phyloP scores from a whole-genome alignment of 2,888 invertebrate genomes.

The Zygothrica quintamaculata region DNA sequence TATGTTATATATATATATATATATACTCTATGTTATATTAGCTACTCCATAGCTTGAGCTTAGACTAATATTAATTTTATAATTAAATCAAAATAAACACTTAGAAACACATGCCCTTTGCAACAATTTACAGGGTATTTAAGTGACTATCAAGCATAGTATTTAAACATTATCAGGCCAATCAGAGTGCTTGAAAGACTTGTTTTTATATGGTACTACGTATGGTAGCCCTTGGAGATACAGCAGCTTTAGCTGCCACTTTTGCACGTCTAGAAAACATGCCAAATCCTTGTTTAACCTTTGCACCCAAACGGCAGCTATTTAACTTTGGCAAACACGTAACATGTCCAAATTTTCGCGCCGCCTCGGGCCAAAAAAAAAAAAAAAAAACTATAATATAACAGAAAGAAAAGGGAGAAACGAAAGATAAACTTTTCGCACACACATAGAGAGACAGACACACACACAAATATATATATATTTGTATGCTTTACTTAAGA shows the following conservation, averaged over 20 bases:
- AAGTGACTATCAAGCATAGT: not conserved
- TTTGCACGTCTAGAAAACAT: conserved; percentile 59
- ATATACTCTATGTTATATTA: too few species aligned
- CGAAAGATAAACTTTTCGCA: conserved; percentile 67
- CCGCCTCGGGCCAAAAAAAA: conserved; percentile 58
- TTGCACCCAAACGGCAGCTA: conserved; percentile 77
- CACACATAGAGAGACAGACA: conserved; percentile 30
- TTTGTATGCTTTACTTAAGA: not conserved
- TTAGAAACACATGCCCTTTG: not conserved
- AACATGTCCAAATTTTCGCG: conserved; percentile 82
- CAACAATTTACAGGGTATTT: conserved; percentile 22
- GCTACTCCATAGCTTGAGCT: too few species aligned
- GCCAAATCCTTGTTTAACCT: conserved; percentile 83
- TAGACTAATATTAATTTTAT: too few species aligned
- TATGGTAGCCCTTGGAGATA: conserved; percentile 4
- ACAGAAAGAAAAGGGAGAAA: conserved; percentile 36
- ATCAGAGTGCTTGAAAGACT: conserved; percentile 34
- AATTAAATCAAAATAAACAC: too few species aligned
- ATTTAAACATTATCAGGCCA: conserved; percentile 9
- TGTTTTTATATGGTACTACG: conserved; percentile 21
- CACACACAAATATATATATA: conserved; percentile 6
- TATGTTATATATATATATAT: too few species aligned
- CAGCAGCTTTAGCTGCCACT: conserved; percentile 40
- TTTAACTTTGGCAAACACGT: conserved; percentile 77
- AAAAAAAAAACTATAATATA: too few species aligned